phyloP scores from a whole-genome alignment of 2,113 vertebrate genomes.

The Gavia stellata region DNA sequence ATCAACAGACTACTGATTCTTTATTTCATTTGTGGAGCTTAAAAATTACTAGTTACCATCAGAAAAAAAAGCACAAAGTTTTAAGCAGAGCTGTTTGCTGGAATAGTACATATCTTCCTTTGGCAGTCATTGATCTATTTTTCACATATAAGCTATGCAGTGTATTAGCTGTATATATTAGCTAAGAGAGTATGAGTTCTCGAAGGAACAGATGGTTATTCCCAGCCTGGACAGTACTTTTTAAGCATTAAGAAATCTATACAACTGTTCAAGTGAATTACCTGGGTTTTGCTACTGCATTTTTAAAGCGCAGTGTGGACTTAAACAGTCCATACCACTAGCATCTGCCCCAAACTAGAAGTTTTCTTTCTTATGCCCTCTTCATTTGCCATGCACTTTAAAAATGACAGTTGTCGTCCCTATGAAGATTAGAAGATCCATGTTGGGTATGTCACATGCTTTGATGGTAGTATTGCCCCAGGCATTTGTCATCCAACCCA shows the following conservation, averaged over 20 bases:
- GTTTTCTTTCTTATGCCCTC: neutral
- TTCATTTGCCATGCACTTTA: slow-evolving; percentile 72
- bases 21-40: slow-evolving; percentile 10
- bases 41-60: neutral
- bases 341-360: neutral
- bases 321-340: neutral
- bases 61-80: neutral
- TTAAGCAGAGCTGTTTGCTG: neutral
- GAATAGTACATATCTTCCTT: neutral
- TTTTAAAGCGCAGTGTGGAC: neutral
- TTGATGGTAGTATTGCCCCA: slow-evolving; percentile 81
- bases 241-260: slow-evolving; percentile 45
- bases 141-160: neutral
- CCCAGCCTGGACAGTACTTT: slow-evolving; percentile 25
- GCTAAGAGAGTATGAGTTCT: neutral
- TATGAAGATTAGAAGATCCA: slow-evolving; percentile 81
- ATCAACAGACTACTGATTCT: neutral
- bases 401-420: slow-evolving; percentile 79
- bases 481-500: slow-evolving; percentile 87
- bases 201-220: slow-evolving; percentile 15
- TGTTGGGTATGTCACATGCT: slow-evolving; percentile 73
- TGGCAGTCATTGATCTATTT: neutral
- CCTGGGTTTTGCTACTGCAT: neutral
- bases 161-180: neutral
- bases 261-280: slow-evolving; percentile 42